A percentile compares a stretch with the other conserved stretches of the same genome.
Evolutionary conservation across 2,888 invertebrate species (phyloP).

Genomic region (Caenorhabditis angaria): DNA sequence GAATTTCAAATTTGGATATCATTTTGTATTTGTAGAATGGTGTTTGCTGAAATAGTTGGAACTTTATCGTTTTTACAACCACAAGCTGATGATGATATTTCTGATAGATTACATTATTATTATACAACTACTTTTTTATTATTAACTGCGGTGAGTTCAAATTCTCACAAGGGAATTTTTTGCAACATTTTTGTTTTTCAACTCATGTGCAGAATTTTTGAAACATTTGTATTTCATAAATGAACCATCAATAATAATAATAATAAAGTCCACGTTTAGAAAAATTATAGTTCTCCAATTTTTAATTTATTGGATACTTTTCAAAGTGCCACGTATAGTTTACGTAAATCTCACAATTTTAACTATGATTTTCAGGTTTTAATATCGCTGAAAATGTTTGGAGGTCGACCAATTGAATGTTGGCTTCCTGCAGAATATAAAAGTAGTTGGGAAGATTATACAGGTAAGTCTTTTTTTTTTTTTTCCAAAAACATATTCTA

Average conservation of each 20-base stretch:
- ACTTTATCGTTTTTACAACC: conserved; percentile 70
- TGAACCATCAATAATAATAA: too few relatives aligned
- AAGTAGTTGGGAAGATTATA: conserved; percentile 71
- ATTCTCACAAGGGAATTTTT: too few relatives aligned
- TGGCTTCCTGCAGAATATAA: conserved; percentile 71
- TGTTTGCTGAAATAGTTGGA: conserved; percentile 71
- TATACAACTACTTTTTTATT: conserved; percentile 75
- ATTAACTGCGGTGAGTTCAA: conserved; percentile 73
- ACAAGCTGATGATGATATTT: conserved; percentile 71
- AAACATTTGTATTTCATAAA: too few relatives aligned
- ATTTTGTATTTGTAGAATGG: conserved; percentile 57
- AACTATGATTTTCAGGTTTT: conserved; percentile 54
- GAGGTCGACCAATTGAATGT: conserved; percentile 70
- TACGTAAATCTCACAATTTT: too few relatives aligned
- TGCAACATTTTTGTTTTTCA: too few relatives aligned
- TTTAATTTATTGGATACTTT: too few relatives aligned
- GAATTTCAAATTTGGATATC: background rate
- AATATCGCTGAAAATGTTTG: conserved; percentile 71
- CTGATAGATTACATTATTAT: conserved; percentile 75
- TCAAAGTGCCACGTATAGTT: too few relatives aligned
- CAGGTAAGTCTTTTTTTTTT: too few relatives aligned
- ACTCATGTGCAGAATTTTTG: too few relatives aligned
- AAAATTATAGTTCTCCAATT: too few relatives aligned
- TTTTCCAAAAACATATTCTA: background rate
- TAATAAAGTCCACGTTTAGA: too few relatives aligned